Evolutionary conservation across 2,797 vertebrate genomes (phyloP).

Genomic region (Onychomys leucogaster): DNA sequence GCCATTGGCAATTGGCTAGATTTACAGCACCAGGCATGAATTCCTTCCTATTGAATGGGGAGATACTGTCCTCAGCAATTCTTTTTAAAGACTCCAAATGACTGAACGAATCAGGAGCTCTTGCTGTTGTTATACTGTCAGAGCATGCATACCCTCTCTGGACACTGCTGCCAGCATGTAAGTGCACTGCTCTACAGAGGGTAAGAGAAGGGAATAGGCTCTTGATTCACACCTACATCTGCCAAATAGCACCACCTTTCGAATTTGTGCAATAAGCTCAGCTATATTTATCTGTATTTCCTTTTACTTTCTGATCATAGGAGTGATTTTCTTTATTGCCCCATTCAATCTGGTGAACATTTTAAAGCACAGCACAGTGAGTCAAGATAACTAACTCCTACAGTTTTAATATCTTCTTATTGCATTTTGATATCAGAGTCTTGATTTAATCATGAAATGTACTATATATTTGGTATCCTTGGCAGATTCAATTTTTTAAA

Average conservation of each 20-base stretch:
- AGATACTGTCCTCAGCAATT: background rate
- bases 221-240: background rate
- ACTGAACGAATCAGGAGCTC: slow-evolving; percentile 19
- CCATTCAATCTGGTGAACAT: slow-evolving; percentile 44
- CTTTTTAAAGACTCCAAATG: slow-evolving; percentile 20
- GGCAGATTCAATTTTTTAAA: slow-evolving; percentile 77
- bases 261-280: background rate
- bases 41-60: background rate
- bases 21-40: too few species aligned
- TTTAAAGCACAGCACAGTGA: slow-evolving; percentile 16
- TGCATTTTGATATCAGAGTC: slow-evolving; percentile 82
- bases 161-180: background rate
- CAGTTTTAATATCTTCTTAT: slow-evolving; percentile 12
- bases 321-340: slow-evolving; percentile 55
- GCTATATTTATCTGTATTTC: background rate
- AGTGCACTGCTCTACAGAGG: slow-evolving; percentile 18
- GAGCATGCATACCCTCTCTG: background rate
- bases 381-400: slow-evolving; percentile 13
- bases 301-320: background rate
- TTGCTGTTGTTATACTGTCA: slow-evolving; percentile 22
- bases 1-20: background rate
- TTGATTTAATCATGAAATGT: slow-evolving; percentile 80
- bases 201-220: slow-evolving; percentile 35
- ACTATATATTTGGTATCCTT: slow-evolving; percentile 79
- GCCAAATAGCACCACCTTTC: background rate